Evolutionary conservation across 2,113 vertebrate species (phyloP).

Genomic region (Dasyprocta punctata): DNA sequence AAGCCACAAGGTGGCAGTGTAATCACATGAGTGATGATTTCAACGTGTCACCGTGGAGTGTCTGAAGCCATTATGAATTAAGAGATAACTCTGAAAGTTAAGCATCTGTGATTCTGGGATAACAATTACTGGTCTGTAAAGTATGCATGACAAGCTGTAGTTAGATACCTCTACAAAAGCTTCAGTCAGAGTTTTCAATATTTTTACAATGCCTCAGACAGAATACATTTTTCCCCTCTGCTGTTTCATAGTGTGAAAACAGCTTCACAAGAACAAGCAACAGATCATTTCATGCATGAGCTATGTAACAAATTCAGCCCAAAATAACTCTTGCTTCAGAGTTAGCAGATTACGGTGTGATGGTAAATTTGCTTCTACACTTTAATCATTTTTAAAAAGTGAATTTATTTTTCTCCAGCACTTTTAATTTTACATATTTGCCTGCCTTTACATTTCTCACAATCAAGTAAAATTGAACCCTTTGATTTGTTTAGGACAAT

Average conservation of each 20-base stretch:
- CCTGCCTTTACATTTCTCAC: conserved; percentile 8
- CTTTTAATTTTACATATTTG: conserved; percentile 49
- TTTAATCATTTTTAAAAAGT: conserved; percentile 46
- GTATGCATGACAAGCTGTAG: conserved; percentile 50
- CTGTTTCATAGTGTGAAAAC: not conserved
- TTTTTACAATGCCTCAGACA: conserved; percentile 50
- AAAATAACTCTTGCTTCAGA: conserved; percentile 60
- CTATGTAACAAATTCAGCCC: conserved; percentile 48
- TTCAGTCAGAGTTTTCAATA: conserved; percentile 38
- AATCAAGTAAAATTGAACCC: conserved; percentile 29
- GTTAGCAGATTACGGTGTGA: conserved; percentile 64
- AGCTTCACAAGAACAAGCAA: conserved; percentile 53
- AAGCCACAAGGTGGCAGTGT: conserved; percentile 86
- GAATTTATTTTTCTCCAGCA: not conserved
- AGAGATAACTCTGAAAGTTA: conserved; percentile 55
- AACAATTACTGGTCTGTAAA: conserved; percentile 38
- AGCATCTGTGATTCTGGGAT: conserved; percentile 55
- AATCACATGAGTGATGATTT: conserved; percentile 34
- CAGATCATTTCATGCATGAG: conserved; percentile 52
- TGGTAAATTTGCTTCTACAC: conserved; percentile 6
- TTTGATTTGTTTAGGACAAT: conserved; percentile 1
- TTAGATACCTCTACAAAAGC: conserved; percentile 25
- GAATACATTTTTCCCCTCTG: not conserved
- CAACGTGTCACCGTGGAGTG: rapidly evolving
- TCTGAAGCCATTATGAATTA: not conserved